Conservation (phyloP, 2,888 invertebrate genomes). For the Mechanitis mazaeus region DNA sequence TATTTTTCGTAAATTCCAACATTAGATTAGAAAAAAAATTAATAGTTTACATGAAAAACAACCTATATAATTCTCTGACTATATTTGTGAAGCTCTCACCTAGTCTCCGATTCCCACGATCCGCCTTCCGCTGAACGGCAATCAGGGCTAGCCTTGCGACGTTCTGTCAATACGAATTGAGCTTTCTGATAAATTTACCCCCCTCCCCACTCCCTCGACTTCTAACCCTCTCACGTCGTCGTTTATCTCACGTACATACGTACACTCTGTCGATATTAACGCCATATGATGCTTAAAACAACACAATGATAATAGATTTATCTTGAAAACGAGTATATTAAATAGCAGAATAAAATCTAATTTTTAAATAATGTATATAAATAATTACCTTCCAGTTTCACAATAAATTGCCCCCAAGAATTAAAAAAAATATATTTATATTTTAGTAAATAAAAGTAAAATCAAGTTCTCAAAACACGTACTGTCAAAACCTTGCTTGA, state of each 20-base stretch:
- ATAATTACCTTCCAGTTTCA: conserved; percentile 46
- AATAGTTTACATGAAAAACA: neutral
- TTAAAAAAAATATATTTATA: conserved; percentile 59
- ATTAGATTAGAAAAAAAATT: conserved; percentile 4
- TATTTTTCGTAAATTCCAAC: too few species aligned
- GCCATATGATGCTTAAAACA: conserved; percentile 1
- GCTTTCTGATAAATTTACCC: conserved; percentile 76
- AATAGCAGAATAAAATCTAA: too few species aligned
- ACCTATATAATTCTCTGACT: neutral
- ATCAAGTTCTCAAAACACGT: conserved; percentile 50
- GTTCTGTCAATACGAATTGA: conserved; percentile 74
- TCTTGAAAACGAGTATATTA: too few species aligned
- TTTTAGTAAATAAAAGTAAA: conserved; percentile 60
- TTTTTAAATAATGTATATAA: neutral
- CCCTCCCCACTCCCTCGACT: conserved; percentile 37
- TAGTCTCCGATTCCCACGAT: conserved; percentile 41
- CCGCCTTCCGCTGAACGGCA: conserved; percentile 69
- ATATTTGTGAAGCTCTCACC: conserved; percentile 27
- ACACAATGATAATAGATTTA: too few species aligned
- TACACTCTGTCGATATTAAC: conserved; percentile 24
- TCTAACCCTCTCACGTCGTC: conserved; percentile 48
- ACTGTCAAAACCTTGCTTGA: conserved; percentile 34
- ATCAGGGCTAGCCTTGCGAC: conserved; percentile 69
- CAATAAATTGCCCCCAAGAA: conserved; percentile 55
- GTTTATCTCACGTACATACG: conserved; percentile 68